phyloP scores from a whole-genome alignment of 2,888 invertebrate species.

The Polylopha cassiicola region DNA sequence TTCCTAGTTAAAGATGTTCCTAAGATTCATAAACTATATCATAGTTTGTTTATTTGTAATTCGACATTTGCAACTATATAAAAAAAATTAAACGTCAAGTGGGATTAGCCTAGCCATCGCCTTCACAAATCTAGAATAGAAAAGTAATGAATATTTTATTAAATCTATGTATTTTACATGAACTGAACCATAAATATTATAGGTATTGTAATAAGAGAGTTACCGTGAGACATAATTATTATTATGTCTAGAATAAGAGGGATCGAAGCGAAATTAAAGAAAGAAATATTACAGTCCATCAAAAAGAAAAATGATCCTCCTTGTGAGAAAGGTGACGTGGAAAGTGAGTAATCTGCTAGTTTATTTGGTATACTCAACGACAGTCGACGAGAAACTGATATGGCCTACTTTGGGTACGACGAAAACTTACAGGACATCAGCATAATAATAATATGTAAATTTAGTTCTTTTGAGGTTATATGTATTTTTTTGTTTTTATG shows the following conservation, averaged over 20 bases:
- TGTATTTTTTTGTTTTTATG: slow-evolving; percentile 14
- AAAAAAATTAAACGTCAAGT: no score
- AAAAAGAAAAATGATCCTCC: slow-evolving; percentile 47
- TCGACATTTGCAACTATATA: no score
- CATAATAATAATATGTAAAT: slow-evolving; percentile 2
- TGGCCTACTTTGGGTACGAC: slow-evolving; percentile 5
- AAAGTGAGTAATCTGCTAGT: slow-evolving; percentile 43
- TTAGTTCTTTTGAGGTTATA: slow-evolving; percentile 14
- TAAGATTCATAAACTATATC: no score
- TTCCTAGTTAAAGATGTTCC: no score
- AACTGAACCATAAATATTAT: no score
- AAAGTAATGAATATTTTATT: no score
- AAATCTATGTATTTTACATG: no score
- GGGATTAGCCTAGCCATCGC: no score
- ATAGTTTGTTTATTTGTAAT: no score
- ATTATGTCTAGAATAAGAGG: slow-evolving; percentile 64
- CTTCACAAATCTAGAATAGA: no score
- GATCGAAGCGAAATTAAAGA: slow-evolving; percentile 56
- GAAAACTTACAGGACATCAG: slow-evolving; percentile 6
- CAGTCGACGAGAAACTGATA: neutral
- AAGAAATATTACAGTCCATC: slow-evolving; percentile 43
- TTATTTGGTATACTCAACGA: neutral
- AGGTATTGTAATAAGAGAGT: slow-evolving; percentile 4
- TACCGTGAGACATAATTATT: slow-evolving; percentile 18
- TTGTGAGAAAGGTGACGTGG: slow-evolving; percentile 52